Conservation (phyloP, 2,888 invertebrate species). For the Drosophila multiciliata region DNA sequence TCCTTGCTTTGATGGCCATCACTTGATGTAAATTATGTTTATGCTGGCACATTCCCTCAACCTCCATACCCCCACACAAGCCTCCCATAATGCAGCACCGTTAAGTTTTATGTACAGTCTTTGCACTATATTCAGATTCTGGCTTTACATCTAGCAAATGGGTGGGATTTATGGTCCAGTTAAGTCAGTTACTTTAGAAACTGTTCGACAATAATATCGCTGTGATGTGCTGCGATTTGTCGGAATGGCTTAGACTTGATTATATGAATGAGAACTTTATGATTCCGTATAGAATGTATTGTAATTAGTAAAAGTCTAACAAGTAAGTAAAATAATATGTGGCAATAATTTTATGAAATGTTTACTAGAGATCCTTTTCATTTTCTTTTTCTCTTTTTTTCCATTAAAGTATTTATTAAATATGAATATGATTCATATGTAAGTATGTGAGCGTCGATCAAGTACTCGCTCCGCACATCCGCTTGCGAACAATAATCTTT, state of each 20-base stretch:
- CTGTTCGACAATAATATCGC: conserved; percentile 36
- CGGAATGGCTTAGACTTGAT: conserved; percentile 9
- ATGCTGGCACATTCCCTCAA: conserved; percentile 60
- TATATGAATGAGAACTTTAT: conserved; percentile 14
- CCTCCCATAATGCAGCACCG: conserved; percentile 46
- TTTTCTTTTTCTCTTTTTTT: too few species aligned
- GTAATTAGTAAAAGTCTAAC: not conserved
- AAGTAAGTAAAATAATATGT: not conserved
- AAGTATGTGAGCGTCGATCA: not conserved
- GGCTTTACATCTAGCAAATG: conserved; percentile 25
- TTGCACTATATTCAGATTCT: conserved; percentile 8
- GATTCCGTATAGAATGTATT: conserved; percentile 11
- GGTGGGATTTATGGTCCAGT: conserved; percentile 42
- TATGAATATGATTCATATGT: not conserved
- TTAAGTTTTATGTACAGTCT: conserved; percentile 62
- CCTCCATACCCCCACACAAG: not conserved
- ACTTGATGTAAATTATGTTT: conserved; percentile 73
- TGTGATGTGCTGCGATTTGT: conserved; percentile 35
- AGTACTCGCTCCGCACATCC: not conserved
- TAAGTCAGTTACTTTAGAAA: conserved; percentile 47
- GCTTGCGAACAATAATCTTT: too few species aligned
- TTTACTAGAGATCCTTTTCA: not conserved
- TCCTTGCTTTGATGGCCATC: conserved; percentile 46
- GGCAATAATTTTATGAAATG: not conserved
- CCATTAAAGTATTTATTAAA: not conserved